Percentiles rank a stretch among this genome's conserved stretches.
These are phyloP conservation scores for Diarsia brunnea DNA, from an alignment of 2,888 invertebrate genomes.

Conservation along the genomic window DNA sequence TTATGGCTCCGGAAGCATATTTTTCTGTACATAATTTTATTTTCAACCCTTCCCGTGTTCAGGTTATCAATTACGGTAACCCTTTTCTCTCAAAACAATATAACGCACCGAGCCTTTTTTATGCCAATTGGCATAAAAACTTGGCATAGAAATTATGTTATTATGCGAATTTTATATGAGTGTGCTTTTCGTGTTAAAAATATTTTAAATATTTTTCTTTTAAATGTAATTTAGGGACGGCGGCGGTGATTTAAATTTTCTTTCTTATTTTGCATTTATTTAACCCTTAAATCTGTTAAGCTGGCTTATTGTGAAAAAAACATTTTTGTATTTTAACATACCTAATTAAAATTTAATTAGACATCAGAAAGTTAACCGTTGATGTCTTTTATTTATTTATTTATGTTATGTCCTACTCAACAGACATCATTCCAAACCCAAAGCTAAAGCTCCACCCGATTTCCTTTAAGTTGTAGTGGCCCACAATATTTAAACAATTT, in stretches of 20 bases:
- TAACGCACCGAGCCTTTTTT: constrained; percentile 62
- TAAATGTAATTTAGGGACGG: constrained; percentile 19
- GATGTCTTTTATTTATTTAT: neutral
- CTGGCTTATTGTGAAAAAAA: neutral
- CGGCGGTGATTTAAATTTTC: constrained; percentile 41
- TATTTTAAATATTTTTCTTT: constrained; percentile 47
- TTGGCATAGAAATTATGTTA: constrained; percentile 68
- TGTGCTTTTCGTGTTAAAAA: constrained; percentile 43
- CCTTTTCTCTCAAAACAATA: constrained; percentile 70
- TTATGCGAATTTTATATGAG: constrained; percentile 68
- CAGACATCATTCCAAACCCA: neutral
- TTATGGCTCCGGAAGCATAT: constrained; percentile 63
- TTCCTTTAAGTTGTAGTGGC: neutral
- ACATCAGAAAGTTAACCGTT: neutral
- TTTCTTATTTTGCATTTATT: constrained; percentile 23
- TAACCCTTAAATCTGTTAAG: neutral
- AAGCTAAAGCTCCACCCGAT: neutral
- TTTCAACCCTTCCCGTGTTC: constrained; percentile 67
- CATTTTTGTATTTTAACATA: neutral
- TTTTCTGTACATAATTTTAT: constrained; percentile 67
- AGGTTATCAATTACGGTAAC: constrained; percentile 67
- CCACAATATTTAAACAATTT: neutral
- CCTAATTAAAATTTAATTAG: neutral
- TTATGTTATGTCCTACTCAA: neutral
- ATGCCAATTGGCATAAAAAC: constrained; percentile 66